phyloP scores from a whole-genome alignment of 2,888 invertebrate genomes.

The Callyntrura guangdongensis region DNA sequence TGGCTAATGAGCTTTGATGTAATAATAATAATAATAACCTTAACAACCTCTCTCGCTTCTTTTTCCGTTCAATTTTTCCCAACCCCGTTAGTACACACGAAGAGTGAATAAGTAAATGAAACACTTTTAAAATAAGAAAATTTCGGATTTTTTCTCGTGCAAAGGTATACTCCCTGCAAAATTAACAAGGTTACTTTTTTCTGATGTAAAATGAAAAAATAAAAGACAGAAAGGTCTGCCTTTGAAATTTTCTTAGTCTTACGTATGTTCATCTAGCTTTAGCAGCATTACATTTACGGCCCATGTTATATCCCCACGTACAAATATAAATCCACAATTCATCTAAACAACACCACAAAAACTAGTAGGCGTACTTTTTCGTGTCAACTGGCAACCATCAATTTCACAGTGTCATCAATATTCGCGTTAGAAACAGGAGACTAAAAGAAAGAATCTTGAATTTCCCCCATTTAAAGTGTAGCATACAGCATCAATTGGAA shows the following conservation, averaged over 20 bases:
- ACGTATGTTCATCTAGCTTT: no score
- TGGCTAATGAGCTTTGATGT: constrained; percentile 77
- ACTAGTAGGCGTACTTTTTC: constrained; percentile 23
- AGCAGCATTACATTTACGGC: no score
- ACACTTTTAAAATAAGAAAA: neutral
- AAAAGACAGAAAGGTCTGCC: no score
- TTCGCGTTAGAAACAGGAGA: neutral
- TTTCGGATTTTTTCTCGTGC: neutral
- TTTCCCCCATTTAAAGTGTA: no score
- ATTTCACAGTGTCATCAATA: neutral
- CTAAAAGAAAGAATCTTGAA: neutral
- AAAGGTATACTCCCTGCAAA: no score
- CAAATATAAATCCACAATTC: neutral
- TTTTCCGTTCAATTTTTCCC: neutral
- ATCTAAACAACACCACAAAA: neutral
- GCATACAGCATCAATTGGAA: neutral
- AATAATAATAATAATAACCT: constrained; percentile 74
- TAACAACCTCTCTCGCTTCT: constrained; percentile 50
- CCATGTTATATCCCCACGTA: neutral
- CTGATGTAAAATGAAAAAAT: no score
- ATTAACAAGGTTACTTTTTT: no score
- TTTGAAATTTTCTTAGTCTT: no score
- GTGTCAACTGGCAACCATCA: constrained; percentile 28
- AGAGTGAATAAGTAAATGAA: neutral
- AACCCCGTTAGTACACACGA: neutral